A percentile compares a stretch with the other conserved stretches of the same genome.
Conservation (phyloP, 64 coral and sea anemone genomes). For the Porites australiensis region DNA sequence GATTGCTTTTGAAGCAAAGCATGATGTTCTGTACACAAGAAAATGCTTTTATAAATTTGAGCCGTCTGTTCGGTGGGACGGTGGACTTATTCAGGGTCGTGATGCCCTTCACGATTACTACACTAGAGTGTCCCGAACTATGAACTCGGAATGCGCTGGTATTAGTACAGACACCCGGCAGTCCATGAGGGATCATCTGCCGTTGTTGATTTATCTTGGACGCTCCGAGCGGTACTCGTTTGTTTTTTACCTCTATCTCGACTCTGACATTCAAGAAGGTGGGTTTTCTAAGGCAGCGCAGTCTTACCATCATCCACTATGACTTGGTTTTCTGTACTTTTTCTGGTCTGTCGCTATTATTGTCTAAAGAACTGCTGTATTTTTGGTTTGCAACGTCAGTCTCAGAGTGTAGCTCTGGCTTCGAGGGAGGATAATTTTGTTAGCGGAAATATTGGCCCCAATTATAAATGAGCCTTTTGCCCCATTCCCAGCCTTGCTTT, state of each 20-base stretch:
- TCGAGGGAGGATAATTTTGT: too few species aligned
- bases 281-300: background rate
- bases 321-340: background rate
- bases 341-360: too few species aligned
- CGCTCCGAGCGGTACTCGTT: slow-evolving; percentile 75
- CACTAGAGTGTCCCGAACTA: background rate
- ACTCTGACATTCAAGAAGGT: slow-evolving; percentile 54
- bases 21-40: slow-evolving; percentile 15
- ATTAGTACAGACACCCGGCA: background rate
- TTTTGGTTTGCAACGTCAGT: too few species aligned
- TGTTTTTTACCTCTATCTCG: slow-evolving; percentile 71
- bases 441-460: too few species aligned
- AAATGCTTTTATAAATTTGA: slow-evolving; percentile 47
- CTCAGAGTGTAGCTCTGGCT: too few species aligned
- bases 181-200: slow-evolving; percentile 26
- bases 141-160: background rate
- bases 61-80: slow-evolving; percentile 1
- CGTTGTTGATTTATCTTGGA: slow-evolving; percentile 69
- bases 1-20: slow-evolving; percentile 43
- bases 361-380: too few species aligned
- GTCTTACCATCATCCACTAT: background rate
- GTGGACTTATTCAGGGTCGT: background rate
- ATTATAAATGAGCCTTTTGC: too few species aligned
- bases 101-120: slow-evolving; percentile 42
- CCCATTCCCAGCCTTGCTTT: too few species aligned